Percentiles rank a stretch among this genome's conserved stretches.
Conservation (phyloP, 2,888 invertebrate species). For the Tanytarsus gracilentus region DNA sequence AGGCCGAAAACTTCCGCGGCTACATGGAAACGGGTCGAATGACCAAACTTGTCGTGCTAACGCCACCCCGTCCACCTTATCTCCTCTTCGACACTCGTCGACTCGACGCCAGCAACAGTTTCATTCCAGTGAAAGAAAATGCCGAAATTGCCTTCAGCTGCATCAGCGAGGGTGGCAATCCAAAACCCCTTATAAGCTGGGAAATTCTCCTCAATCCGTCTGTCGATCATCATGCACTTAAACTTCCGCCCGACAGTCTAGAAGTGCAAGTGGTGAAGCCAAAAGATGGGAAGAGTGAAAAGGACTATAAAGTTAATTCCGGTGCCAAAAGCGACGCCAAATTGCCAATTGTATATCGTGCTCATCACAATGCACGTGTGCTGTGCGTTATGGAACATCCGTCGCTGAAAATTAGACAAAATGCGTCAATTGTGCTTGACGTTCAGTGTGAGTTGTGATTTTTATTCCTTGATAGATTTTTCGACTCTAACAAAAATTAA, state of each 20-base stretch:
- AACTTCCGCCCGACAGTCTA: slow-evolving; percentile 45
- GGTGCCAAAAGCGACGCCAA: slow-evolving; percentile 56
- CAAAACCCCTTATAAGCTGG: slow-evolving; percentile 51
- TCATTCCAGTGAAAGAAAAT: slow-evolving; percentile 79
- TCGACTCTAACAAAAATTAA: slow-evolving; percentile 34
- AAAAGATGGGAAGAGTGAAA: slow-evolving; percentile 40
- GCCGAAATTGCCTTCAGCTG: slow-evolving; percentile 73
- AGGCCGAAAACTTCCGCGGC: slow-evolving; percentile 54
- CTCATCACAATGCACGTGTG: slow-evolving; percentile 79
- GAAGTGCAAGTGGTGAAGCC: slow-evolving; percentile 43
- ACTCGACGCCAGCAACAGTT: slow-evolving; percentile 76
- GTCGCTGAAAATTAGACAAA: slow-evolving; percentile 43
- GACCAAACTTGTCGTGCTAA: slow-evolving; percentile 60
- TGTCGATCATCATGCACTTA: slow-evolving; percentile 50
- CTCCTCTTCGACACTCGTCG: slow-evolving; percentile 77
- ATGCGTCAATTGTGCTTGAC: slow-evolving; percentile 43
- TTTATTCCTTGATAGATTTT: not conserved
- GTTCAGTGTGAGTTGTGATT: slow-evolving; percentile 42
- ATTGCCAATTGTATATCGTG: slow-evolving; percentile 65
- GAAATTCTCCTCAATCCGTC: slow-evolving; percentile 46
- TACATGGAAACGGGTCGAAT: slow-evolving; percentile 56
- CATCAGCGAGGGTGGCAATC: slow-evolving; percentile 75
- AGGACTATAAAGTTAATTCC: slow-evolving; percentile 42
- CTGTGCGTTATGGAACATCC: slow-evolving; percentile 70
- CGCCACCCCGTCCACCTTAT: slow-evolving; percentile 75